Evolutionary conservation across 2,888 invertebrate species (phyloP).

Genomic region (Trichogramma dendrolimi): DNA sequence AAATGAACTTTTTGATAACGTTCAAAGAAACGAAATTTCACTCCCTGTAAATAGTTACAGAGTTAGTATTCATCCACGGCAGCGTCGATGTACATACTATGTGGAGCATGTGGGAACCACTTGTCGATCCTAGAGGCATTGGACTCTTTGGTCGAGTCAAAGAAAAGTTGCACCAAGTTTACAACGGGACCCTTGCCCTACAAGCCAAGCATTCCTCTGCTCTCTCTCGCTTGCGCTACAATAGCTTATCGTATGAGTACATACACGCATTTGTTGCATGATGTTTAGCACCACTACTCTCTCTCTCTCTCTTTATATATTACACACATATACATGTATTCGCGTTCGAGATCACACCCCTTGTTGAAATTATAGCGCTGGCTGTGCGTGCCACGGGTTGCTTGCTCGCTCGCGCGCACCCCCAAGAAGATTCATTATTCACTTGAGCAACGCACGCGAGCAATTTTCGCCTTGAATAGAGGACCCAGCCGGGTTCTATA

Average conservation of each 20-base stretch:
- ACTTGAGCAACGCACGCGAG: constrained; percentile 37
- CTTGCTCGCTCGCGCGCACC: constrained; percentile 10
- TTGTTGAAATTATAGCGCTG: too few relatives aligned
- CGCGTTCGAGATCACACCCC: too few relatives aligned
- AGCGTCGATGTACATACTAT: too few relatives aligned
- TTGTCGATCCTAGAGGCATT: constrained; percentile 37
- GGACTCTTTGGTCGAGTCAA: too few relatives aligned
- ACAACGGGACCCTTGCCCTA: too few relatives aligned
- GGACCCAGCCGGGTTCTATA: background rate
- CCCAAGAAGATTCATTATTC: constrained; percentile 43
- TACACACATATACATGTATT: background rate
- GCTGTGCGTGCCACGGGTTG: constrained; percentile 20
- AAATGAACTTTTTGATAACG: too few relatives aligned
- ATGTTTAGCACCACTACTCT: background rate
- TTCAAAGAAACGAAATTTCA: too few relatives aligned
- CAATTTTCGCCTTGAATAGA: constrained; percentile 12
- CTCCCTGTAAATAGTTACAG: too few relatives aligned
- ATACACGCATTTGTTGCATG: constrained; percentile 40
- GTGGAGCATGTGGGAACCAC: constrained; percentile 47
- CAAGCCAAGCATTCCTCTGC: background rate
- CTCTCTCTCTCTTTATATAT: background rate
- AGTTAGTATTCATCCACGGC: too few relatives aligned
- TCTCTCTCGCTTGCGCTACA: background rate
- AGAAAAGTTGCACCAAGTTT: too few relatives aligned
- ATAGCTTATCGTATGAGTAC: constrained; percentile 37